Conservation (phyloP, 2,888 invertebrate species). For the Leucophenga montana region DNA sequence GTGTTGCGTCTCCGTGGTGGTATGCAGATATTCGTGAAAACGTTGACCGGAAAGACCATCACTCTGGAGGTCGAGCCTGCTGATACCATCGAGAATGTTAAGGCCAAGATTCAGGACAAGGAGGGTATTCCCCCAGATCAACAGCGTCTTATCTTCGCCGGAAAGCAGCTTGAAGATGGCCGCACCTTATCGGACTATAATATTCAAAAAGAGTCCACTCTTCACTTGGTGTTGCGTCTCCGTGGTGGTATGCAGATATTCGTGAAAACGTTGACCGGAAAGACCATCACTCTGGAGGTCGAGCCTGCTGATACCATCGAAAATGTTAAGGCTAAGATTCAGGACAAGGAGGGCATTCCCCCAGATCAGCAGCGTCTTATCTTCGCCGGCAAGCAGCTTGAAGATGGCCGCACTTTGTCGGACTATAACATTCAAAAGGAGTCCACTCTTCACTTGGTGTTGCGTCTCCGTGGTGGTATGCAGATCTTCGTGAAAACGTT, state of each 20-base stretch:
- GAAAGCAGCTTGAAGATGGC: conserved; percentile 61
- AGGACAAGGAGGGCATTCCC: conserved; percentile 28
- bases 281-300: conserved; percentile 52
- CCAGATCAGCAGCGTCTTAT: conserved; percentile 25
- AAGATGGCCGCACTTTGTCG: conserved; percentile 18
- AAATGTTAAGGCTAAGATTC: conserved; percentile 67
- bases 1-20: conserved; percentile 47
- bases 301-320: conserved; percentile 53
- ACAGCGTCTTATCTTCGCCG: conserved; percentile 62
- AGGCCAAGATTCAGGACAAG: conserved; percentile 63
- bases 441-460: conserved; percentile 44
- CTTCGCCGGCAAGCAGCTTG: conserved; percentile 19
- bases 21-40: conserved; percentile 26
- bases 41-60: conserved; percentile 25
- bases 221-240: conserved; percentile 52
- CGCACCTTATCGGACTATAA: conserved; percentile 62
- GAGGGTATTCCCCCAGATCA: conserved; percentile 65
- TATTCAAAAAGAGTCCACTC: conserved; percentile 61
- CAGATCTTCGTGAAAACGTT: too few relatives aligned
- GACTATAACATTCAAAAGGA: conserved; percentile 32
- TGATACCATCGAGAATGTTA: conserved; percentile 54
- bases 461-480: conserved; percentile 41
- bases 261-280: conserved; percentile 52
- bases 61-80: conserved; percentile 21
- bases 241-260: conserved; percentile 54